Evolutionary conservation across 2,888 invertebrate species (phyloP), one percentile per base, ranked within the genome.

Genomic region (Platycheirus rosarum): DNA sequence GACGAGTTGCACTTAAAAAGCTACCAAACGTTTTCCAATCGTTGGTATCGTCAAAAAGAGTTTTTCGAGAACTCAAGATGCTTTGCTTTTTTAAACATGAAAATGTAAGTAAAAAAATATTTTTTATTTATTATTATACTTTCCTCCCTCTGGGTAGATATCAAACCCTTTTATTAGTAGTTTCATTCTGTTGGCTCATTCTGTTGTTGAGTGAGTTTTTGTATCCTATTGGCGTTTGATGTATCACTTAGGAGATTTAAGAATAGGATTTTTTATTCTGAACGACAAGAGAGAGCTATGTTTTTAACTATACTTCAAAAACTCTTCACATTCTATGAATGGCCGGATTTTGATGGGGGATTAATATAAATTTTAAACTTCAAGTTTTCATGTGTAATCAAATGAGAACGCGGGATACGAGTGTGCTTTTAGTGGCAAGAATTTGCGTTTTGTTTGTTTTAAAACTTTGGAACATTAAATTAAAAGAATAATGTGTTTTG

Each of bases 11-110:
- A 86, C 94, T 99, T 88, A 99, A 99, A 93, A 99, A 99, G 93
- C 95, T 99, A 93, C 99, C 99, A 87, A 99, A 99, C 93, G 99
- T 99, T 91, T 99, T 99, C 94, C 99, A 99, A 92, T 99, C 98
- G 90, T 94, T 99, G 91, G 97, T 99, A 89, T 99, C 99, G 88
- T 98, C 98, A 91, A 98, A 98, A 91, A 94, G 99, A 88, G 99
- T 99, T 88, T 99, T 98, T 93, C 94, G 99, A 87, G 99, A 99
- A 92, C 94, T 99, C 89, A 97, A 97, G 92, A 99, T 99, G 99
- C 94, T 99, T 86, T 98, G 98, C 92, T 98, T 98, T 92, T 99
- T 99, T 93, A 98, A 98, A 93, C 99, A 99, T 92, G 99, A 99
- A 92, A 99, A 99, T 92, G 99, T 99, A 92, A 96, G 97, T 95